phyloP scores from a whole-genome alignment of 2,113 vertebrate genomes.

The Eretmochelys imbricata region DNA sequence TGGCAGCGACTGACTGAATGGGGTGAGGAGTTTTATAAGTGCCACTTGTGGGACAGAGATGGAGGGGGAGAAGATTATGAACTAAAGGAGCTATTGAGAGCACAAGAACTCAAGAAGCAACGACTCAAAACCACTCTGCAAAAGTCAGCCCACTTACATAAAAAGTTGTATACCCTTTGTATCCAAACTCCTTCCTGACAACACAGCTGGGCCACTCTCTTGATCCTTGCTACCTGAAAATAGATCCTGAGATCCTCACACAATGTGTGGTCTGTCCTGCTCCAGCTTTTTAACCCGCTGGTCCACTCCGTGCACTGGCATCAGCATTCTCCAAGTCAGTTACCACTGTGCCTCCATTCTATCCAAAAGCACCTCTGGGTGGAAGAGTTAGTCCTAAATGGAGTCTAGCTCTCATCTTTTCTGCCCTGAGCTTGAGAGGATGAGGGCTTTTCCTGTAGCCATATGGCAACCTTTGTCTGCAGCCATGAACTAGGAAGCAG shows the following conservation, averaged over 20 bases:
- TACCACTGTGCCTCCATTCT: neutral
- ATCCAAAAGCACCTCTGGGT: neutral
- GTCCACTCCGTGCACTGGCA: neutral
- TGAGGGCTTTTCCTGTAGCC: too few species aligned
- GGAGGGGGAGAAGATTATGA: neutral
- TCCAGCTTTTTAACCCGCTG: neutral
- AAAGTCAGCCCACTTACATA: neutral
- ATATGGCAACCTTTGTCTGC: too few species aligned
- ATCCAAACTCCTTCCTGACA: neutral
- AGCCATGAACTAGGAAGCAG: too few species aligned
- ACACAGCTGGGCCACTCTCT: neutral
- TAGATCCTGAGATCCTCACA: neutral
- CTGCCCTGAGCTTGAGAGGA: neutral
- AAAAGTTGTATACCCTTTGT: neutral
- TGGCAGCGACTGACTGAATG: neutral
- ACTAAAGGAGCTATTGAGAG: neutral
- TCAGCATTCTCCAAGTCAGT: neutral
- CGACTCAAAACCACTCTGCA: neutral
- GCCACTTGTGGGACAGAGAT: neutral
- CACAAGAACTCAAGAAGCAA: neutral
- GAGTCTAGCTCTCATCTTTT: neutral
- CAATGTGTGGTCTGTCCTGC: neutral
- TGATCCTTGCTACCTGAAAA: neutral
- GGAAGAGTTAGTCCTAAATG: neutral
- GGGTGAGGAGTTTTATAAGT: neutral